These are phyloP conservation scores for Pitangus sulphuratus DNA, from an alignment of 2,797 vertebrate species.

Conservation along the genomic window DNA sequence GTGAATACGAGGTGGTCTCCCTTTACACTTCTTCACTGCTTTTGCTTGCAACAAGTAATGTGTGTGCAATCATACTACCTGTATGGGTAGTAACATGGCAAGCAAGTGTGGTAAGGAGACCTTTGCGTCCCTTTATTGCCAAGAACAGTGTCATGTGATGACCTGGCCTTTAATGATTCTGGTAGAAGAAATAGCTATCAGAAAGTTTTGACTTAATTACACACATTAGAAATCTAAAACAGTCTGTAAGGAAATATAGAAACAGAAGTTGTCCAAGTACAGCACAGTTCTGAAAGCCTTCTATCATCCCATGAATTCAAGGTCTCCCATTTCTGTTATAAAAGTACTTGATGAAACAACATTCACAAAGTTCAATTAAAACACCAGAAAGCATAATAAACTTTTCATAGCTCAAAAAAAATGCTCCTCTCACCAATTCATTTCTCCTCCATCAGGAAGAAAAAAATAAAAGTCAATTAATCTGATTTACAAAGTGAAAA, in stretches of 20 bases:
- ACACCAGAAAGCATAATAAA: slow-evolving; percentile 60
- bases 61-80: not conserved
- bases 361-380: slow-evolving; percentile 44
- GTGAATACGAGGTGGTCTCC: not conserved
- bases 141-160: not conserved
- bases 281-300: not conserved
- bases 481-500: slow-evolving; percentile 75
- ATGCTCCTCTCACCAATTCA: slow-evolving; percentile 45
- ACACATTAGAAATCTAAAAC: not conserved
- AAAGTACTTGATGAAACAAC: slow-evolving; percentile 11
- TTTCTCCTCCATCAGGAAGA: slow-evolving; percentile 55
- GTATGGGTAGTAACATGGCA: not conserved
- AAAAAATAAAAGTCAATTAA: slow-evolving; percentile 69
- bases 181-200: not conserved
- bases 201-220: not conserved
- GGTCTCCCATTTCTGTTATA: not conserved
- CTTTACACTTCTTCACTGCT: not conserved
- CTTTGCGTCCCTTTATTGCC: not conserved
- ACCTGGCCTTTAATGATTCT: not conserved
- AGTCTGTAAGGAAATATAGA: not conserved
- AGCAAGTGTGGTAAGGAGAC: not conserved
- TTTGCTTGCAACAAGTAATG: not conserved
- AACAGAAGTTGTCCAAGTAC: not conserved
- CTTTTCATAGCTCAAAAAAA: slow-evolving; percentile 52
- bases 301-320: not conserved